These are phyloP conservation scores for Hippocampus comes DNA, from an alignment of 2,113 vertebrate species.

Conservation along the genomic window DNA sequence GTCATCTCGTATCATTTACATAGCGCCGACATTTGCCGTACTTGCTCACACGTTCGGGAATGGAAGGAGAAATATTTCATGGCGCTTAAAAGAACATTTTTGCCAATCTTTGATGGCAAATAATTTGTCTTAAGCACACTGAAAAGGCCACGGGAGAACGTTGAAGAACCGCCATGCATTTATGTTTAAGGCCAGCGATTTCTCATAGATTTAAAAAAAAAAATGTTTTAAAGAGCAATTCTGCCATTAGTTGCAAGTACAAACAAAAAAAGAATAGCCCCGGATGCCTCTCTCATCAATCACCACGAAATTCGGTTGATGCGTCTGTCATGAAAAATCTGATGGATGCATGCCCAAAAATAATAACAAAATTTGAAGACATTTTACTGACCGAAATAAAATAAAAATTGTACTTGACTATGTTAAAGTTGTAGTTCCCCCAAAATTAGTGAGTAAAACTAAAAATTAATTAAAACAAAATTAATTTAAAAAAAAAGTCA, in stretches of 20 bases:
- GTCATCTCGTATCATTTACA: conserved; percentile 91
- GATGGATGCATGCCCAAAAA: no score
- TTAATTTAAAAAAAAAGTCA: no score
- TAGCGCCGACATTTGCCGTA: conserved; percentile 77
- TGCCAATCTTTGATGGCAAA: background rate
- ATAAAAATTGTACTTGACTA: no score
- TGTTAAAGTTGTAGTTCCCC: no score
- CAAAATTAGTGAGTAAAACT: no score
- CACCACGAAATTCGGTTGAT: no score
- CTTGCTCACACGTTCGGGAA: background rate
- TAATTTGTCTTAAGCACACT: background rate
- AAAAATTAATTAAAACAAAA: no score
- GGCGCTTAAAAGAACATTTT: background rate
- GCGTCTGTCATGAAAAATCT: no score
- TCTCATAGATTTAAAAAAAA: conserved; percentile 84
- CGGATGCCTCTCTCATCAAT: no score
- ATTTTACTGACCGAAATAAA: no score
- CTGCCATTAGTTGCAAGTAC: conserved; percentile 68
- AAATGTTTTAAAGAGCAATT: conserved; percentile 67
- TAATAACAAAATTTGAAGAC: no score
- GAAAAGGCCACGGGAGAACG: background rate
- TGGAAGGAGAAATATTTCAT: background rate
- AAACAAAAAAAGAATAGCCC: background rate
- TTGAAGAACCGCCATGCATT: conserved; percentile 60
- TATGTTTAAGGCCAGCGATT: conserved; percentile 90